A percentile compares a stretch with the other conserved stretches of the same genome.
These are phyloP conservation scores for Tethya wilhelma DNA, from an alignment of 37 sponge, comb jelly and placozoan genomes.

Conservation along the genomic window DNA sequence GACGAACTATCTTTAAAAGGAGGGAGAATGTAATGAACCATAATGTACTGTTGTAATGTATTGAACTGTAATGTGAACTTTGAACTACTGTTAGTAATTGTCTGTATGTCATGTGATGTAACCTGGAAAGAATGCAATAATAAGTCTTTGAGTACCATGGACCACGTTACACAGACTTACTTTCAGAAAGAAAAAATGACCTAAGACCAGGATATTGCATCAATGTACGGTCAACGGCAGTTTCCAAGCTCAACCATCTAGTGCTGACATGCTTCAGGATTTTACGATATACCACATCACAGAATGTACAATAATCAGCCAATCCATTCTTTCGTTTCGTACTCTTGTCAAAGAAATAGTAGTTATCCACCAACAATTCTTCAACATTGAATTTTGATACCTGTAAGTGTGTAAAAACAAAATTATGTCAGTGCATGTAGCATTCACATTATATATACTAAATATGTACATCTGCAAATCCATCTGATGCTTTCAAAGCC, in stretches of 20 bases:
- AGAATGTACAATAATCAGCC: slow-evolving; percentile 52
- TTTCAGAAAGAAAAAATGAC: slow-evolving; percentile 45
- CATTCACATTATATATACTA: background rate
- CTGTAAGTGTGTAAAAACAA: background rate
- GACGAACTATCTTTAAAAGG: too few relatives aligned
- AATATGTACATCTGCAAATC: slow-evolving; percentile 2
- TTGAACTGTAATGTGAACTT: too few relatives aligned
- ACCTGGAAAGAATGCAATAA: too few relatives aligned
- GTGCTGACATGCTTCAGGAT: slow-evolving; percentile 59
- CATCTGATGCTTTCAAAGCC: slow-evolving; percentile 32
- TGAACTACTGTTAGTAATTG: too few relatives aligned
- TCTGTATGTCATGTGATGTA: too few relatives aligned
- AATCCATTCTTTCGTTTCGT: slow-evolving; percentile 43
- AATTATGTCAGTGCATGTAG: too few relatives aligned
- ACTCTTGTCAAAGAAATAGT: slow-evolving; percentile 65
- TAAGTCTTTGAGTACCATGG: too few relatives aligned
- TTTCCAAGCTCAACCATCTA: slow-evolving; percentile 59
- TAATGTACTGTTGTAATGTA: too few relatives aligned
- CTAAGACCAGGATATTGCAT: slow-evolving; percentile 27
- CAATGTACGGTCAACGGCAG: slow-evolving; percentile 21
- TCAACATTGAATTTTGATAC: slow-evolving; percentile 53
- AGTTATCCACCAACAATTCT: slow-evolving; percentile 52
- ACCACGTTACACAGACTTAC: too few relatives aligned
- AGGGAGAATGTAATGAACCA: too few relatives aligned
- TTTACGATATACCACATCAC: slow-evolving; percentile 53